Conservation (phyloP, 2,888 invertebrate species). For the Chrysotoxum bicinctum region DNA sequence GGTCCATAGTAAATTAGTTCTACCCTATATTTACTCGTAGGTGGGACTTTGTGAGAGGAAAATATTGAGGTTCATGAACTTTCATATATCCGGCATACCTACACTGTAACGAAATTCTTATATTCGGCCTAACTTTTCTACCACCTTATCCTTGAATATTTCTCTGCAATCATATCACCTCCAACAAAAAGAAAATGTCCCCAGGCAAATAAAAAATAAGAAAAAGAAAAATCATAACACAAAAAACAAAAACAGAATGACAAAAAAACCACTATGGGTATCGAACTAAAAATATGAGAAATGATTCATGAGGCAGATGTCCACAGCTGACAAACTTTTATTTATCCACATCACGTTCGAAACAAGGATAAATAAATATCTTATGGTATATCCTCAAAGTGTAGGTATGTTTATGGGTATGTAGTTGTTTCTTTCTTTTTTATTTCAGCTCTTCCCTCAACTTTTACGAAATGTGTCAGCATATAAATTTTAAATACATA, state of each 20-base stretch:
- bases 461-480: slow-evolving; percentile 33
- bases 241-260: neutral
- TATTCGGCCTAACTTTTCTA: neutral
- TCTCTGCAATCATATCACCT: neutral
- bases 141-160: neutral
- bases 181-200: neutral
- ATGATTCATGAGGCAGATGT: slow-evolving; percentile 46
- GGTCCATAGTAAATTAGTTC: no score
- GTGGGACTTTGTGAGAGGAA: no score
- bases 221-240: neutral
- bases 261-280: neutral
- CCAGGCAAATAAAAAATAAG: neutral
- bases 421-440: neutral
- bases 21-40: no score
- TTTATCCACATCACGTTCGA: slow-evolving; percentile 53
- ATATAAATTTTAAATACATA: slow-evolving; percentile 48
- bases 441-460: neutral
- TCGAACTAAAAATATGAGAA: slow-evolving; percentile 22
- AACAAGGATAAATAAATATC: slow-evolving; percentile 45
- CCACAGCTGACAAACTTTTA: slow-evolving; percentile 47
- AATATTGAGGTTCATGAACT: no score
- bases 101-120: neutral
- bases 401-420: neutral
- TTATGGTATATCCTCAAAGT: neutral
- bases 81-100: no score